Evolutionary conservation across 2,888 invertebrate species (phyloP), one percentile per base, ranked within the genome.

Genomic region (Beris chalybata): DNA sequence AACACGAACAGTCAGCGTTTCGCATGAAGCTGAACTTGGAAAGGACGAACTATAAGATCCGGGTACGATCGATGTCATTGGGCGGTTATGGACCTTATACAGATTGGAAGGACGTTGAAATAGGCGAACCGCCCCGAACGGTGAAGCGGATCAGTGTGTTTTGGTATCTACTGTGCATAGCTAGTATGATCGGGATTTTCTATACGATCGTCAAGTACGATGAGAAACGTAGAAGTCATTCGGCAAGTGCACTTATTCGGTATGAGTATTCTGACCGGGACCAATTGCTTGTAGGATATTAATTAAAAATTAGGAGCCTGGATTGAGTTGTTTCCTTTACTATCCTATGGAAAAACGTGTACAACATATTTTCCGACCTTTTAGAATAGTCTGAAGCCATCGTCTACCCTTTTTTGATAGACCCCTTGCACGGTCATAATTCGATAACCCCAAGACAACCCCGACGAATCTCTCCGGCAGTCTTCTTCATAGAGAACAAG

Each of bases 11-110:
- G 1, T 73, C 71, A 45, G 71, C 74, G 12, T 74, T 71, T 31
- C 74, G 66, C 6, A 76, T 52, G 13, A 12, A 29, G 12, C 5
- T 64, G 12, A 64, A 47, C 50, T 43, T 65, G n/a, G 43, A 58
- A 31, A 6, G n/a, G 11, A 31, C 50, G 55, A 32, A 13, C 29
- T 87, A 89, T 76, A 81, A 82, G n/a, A 75, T 86, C 22, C 77
- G 82, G 47, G 79, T 89, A 0, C 81, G 83, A 58, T 85, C 89
- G 0, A 82, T 83, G 0, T 87, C 89, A 1, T 75, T 89, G 44
- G 86, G 86, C 1, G 87, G 87, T 0, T 74, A 79, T 38, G 84
- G 85, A 0, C 71, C 70, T 3, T 82, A 76, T 69, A 81, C 81
- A 0, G 70, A 70, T 2, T 69, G 69, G 69, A n/a, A 70, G 50